Percentiles rank a stretch among this genome's conserved stretches.
phyloP scores from a whole-genome alignment of 2,797 vertebrate genomes.

The Heteromormyrus szaboi region DNA sequence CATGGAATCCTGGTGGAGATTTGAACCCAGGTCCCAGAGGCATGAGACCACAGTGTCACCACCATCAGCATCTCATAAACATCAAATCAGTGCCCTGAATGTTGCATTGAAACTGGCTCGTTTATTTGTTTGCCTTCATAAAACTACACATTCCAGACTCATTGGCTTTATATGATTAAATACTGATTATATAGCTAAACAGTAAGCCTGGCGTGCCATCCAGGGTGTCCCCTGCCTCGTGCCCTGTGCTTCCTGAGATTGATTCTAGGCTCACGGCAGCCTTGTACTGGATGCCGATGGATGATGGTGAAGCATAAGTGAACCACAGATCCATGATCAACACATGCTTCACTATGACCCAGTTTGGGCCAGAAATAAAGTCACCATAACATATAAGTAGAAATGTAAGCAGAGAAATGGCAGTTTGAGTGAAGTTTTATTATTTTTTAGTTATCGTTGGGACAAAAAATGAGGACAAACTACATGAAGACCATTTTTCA shows the following conservation, averaged over 20 bases:
- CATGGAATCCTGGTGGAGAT: neutral
- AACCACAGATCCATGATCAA: neutral
- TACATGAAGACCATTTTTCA: neutral
- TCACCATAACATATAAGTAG: neutral
- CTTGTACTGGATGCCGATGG: neutral
- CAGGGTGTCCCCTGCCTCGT: neutral
- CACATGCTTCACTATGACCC: neutral
- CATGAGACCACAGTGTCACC: neutral
- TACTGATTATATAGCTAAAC: neutral
- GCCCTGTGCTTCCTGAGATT: neutral
- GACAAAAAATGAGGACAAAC: neutral
- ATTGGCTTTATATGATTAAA: neutral
- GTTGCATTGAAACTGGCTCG: neutral
- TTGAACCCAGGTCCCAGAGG: neutral
- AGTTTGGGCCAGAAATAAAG: neutral
- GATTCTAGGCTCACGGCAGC: neutral
- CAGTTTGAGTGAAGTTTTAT: neutral
- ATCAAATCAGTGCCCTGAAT: neutral
- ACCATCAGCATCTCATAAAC: neutral
- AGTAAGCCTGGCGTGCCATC: neutral
- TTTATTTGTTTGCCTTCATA: neutral
- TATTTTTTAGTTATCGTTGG: neutral
- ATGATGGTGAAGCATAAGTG: neutral
- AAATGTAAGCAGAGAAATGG: neutral
- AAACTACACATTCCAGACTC: neutral